phyloP scores from a whole-genome alignment of 2,797 vertebrate species.

The Tokudaia tokunoshimensis region DNA sequence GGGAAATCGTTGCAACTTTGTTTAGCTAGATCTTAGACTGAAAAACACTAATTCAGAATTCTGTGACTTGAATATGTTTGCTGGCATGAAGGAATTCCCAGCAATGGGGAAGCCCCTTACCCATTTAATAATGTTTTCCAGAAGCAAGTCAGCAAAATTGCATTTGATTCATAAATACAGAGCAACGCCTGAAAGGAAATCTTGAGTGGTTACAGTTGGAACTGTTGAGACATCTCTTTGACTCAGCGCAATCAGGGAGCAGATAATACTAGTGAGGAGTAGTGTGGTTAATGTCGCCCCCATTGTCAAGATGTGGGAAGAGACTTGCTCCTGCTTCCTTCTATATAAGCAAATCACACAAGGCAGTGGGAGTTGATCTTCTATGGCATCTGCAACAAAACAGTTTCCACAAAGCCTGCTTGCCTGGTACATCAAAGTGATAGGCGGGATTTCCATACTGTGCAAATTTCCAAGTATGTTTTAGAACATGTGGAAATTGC shows the following conservation, averaged over 20 bases:
- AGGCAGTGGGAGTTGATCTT: constrained; percentile 14
- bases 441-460: constrained; percentile 6
- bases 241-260: constrained; percentile 44
- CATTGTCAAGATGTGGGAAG: neutral
- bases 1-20: constrained; percentile 47
- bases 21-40: constrained; percentile 28
- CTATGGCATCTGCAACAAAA: constrained; percentile 38
- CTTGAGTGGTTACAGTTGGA: constrained; percentile 7
- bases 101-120: neutral
- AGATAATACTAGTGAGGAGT: neutral
- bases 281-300: neutral
- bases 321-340: constrained; percentile 19
- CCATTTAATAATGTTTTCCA: constrained; percentile 66
- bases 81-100: constrained; percentile 50
- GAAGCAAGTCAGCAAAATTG: constrained; percentile 35
- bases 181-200: constrained; percentile 58
- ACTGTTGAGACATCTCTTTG: constrained; percentile 48
- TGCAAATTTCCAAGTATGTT: constrained; percentile 8
- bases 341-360: constrained; percentile 14
- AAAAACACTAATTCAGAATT: constrained; percentile 59
- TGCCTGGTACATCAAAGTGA: constrained; percentile 57
- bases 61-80: constrained; percentile 51
- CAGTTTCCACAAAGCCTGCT: constrained; percentile 46
- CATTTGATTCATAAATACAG: constrained; percentile 62
- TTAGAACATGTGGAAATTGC: constrained; percentile 52